These are phyloP conservation scores for Cyclopterus lumpus DNA, from an alignment of 2,797 vertebrate species.

Conservation along the genomic window DNA sequence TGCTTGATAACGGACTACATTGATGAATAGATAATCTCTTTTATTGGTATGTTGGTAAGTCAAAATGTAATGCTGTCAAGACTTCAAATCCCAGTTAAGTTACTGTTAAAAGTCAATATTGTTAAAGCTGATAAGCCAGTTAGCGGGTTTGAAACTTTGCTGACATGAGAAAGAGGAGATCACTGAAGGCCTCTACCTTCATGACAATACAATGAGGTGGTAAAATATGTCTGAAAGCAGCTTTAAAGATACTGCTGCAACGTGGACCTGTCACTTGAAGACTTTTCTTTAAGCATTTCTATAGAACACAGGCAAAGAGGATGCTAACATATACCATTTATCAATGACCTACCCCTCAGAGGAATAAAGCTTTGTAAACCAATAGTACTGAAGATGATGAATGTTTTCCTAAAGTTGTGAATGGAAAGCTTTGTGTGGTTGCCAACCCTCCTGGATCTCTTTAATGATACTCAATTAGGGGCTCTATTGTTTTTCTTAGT, in stretches of 20 bases:
- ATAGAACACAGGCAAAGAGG: conserved; percentile 6
- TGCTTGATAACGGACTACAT: not conserved
- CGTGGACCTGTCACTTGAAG: not conserved
- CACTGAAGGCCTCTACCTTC: not conserved
- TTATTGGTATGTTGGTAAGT: not conserved
- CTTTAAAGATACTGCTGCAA: not conserved
- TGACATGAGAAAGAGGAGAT: not conserved
- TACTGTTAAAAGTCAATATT: not conserved
- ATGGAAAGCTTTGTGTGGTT: conserved; percentile 54
- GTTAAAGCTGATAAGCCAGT: not conserved
- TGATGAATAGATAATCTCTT: not conserved
- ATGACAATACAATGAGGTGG: not conserved
- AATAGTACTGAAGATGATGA: conserved; percentile 36
- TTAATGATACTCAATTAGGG: conserved; percentile 70
- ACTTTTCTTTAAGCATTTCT: conserved; percentile 1
- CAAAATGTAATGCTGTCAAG: not conserved
- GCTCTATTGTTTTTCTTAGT: conserved; percentile 62
- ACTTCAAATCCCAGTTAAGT: not conserved
- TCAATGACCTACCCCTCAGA: conserved; percentile 13
- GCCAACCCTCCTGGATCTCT: conserved; percentile 59
- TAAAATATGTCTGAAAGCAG: not conserved
- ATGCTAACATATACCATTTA: conserved; percentile 18
- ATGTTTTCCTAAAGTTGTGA: conserved; percentile 57
- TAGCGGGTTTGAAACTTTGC: not conserved
- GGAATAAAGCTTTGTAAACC: conserved; percentile 28